Conservation (phyloP, 2,797 vertebrate genomes). For the Enteromius afrohamiltoni region DNA sequence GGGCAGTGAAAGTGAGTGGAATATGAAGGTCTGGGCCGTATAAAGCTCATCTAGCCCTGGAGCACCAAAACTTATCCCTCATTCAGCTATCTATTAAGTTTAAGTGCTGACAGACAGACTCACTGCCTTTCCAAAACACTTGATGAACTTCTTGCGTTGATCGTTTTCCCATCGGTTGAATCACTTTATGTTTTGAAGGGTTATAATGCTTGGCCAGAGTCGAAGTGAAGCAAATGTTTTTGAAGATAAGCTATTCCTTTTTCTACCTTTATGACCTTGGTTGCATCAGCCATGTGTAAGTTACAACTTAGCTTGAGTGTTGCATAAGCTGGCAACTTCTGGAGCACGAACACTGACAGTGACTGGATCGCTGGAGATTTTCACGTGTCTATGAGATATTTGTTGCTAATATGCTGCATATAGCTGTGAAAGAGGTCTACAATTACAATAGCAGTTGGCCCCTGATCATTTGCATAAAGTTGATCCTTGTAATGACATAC, state of each 20-base stretch:
- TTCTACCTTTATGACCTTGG: conserved; percentile 16
- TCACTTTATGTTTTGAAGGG: background rate
- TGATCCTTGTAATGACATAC: background rate
- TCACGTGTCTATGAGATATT: background rate
- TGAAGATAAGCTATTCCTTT: background rate
- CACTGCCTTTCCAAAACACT: conserved; percentile 7
- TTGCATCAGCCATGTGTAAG: conserved; percentile 18
- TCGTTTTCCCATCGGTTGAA: background rate
- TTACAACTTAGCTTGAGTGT: background rate
- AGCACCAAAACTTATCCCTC: conserved; percentile 16
- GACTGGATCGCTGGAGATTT: background rate
- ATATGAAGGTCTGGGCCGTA: conserved; percentile 38
- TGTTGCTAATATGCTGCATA: background rate
- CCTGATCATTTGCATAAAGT: background rate
- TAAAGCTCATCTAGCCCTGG: conserved; percentile 45
- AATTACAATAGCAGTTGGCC: background rate
- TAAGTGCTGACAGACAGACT: background rate
- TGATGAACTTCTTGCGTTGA: background rate
- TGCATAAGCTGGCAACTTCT: conserved; percentile 13
- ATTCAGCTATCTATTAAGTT: conserved; percentile 17
- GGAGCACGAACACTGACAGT: background rate
- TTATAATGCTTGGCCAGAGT: background rate
- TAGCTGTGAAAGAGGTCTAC: background rate
- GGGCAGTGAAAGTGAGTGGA: conserved; percentile 12
- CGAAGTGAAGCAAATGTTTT: background rate